These are phyloP conservation scores for Acrocephalus scirpaceus DNA, from an alignment of 2,797 vertebrate species.

Conservation along the genomic window DNA sequence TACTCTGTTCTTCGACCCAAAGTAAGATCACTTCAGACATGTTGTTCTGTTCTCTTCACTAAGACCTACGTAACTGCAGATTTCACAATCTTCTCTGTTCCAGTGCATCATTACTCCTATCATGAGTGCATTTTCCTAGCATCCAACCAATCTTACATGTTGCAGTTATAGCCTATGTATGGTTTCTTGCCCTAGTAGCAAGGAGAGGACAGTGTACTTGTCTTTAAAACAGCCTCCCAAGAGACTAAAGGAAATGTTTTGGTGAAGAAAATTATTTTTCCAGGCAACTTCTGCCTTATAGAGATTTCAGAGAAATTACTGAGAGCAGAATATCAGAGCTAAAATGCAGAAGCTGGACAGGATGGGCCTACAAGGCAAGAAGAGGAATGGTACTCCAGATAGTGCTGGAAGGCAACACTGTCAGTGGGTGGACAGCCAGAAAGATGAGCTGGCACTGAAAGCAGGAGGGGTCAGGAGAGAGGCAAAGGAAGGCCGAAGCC, in stretches of 20 bases:
- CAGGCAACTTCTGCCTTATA: not conserved
- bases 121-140: not conserved
- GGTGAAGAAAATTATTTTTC: not conserved
- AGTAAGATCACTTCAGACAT: not conserved
- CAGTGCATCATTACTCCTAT: not conserved
- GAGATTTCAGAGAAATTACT: not conserved
- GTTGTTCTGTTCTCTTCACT: not conserved
- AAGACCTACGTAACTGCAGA: not conserved
- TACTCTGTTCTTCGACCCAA: not conserved
- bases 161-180: not conserved
- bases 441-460: not conserved
- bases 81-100: not conserved
- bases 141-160: not conserved
- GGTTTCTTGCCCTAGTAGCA: not conserved
- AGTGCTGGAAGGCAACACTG: not conserved
- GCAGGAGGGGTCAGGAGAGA: not conserved
- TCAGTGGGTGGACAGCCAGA: not conserved
- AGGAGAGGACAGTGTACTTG: not conserved
- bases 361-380: rapidly evolving
- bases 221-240: not conserved
- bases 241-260: not conserved
- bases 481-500: not conserved
- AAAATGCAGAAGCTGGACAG: not conserved
- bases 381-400: not conserved
- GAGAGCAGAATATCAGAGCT: not conserved